Conservation (phyloP, 2,888 invertebrate genomes). For the Philereme vetulata region DNA sequence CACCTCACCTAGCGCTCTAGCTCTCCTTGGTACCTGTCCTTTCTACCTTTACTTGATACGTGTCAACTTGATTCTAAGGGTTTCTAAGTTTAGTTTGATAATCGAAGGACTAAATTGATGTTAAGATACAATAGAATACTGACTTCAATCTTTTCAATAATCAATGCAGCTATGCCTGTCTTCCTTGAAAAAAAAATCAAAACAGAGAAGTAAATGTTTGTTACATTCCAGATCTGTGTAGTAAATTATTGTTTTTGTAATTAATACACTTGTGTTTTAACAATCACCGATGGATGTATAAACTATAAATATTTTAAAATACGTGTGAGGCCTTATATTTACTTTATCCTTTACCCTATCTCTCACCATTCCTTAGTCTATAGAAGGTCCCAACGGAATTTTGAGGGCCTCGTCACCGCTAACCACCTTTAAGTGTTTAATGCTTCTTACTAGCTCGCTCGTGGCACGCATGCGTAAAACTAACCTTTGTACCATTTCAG, state of each 20-base stretch:
- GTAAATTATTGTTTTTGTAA: too few relatives aligned
- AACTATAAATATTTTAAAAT: conserved; percentile 1
- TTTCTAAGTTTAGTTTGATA: neutral
- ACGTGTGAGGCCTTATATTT: conserved; percentile 9
- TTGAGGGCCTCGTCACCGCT: conserved; percentile 68
- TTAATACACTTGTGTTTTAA: too few relatives aligned
- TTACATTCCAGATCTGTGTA: too few relatives aligned
- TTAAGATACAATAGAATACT: too few relatives aligned
- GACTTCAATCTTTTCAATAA: too few relatives aligned
- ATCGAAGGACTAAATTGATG: too few relatives aligned
- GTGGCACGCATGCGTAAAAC: conserved; percentile 79
- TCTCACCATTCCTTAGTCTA: conserved; percentile 45
- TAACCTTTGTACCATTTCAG: conserved; percentile 81
- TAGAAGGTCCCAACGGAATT: conserved; percentile 38
- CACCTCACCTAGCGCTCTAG: conserved; percentile 30
- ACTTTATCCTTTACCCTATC: conserved; percentile 18
- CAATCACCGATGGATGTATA: too few relatives aligned
- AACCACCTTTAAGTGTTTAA: conserved; percentile 62
- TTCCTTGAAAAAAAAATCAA: too few relatives aligned
- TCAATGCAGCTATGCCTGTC: too few relatives aligned
- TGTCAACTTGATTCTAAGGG: conserved; percentile 2
- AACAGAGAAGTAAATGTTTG: too few relatives aligned
- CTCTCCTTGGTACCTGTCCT: conserved; percentile 24
- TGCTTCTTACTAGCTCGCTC: conserved; percentile 75
- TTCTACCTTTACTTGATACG: conserved; percentile 16